Percentiles rank a stretch among this genome's conserved stretches.
phyloP scores from a whole-genome alignment of 2,888 invertebrate genomes.

The Nemotelus nigrinus region DNA sequence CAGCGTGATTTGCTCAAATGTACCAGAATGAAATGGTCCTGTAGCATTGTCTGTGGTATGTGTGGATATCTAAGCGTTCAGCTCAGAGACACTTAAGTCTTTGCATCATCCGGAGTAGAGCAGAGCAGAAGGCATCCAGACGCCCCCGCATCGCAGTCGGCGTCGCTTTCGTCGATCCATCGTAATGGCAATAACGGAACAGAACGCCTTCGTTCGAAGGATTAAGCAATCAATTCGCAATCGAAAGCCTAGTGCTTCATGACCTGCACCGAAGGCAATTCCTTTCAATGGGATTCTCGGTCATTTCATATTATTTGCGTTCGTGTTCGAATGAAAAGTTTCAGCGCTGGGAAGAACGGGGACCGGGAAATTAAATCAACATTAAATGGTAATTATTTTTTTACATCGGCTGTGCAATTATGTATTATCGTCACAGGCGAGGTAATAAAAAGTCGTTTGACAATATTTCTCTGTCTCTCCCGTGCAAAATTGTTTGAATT shows the following conservation, averaged over 20 bases:
- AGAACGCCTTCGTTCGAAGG: constrained; percentile 12
- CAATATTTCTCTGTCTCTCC: not conserved
- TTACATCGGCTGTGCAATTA: constrained; percentile 5
- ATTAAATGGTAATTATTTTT: constrained; percentile 35
- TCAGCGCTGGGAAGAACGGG: not conserved
- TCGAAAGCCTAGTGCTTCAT: constrained; percentile 4
- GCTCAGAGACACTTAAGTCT: not conserved
- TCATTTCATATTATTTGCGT: constrained; percentile 24
- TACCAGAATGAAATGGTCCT: not conserved
- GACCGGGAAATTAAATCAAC: constrained; percentile 12
- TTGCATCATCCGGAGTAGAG: too few relatives aligned
- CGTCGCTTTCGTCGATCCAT: not conserved
- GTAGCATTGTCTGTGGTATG: not conserved
- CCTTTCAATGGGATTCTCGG: constrained; percentile 5
- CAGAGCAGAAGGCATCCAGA: too few relatives aligned
- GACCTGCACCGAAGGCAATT: not conserved
- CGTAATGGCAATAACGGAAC: constrained; percentile 26
- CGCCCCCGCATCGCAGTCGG: not conserved
- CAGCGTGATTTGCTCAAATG: constrained; percentile 28
- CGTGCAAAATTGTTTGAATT: constrained; percentile 6
- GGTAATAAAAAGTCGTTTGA: constrained; percentile 13
- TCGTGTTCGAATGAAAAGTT: not conserved
- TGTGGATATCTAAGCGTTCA: not conserved
- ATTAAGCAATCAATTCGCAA: constrained; percentile 23
- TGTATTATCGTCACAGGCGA: not conserved